Conservation (phyloP, 2,797 vertebrate species). For the Schizothorax lantsangensis region DNA sequence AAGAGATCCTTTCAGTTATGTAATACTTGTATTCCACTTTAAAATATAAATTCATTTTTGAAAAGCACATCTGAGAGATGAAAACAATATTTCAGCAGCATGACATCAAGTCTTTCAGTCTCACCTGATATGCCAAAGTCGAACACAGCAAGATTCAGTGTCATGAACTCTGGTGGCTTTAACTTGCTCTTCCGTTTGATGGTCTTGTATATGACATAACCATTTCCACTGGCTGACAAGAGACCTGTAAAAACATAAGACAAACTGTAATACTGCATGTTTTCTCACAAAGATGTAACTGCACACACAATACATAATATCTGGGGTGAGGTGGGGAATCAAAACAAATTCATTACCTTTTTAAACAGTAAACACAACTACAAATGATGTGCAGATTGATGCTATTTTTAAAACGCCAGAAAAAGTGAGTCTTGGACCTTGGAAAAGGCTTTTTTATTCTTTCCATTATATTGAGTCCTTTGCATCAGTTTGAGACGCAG, state of each 20-base stretch:
- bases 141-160: conserved; percentile 90
- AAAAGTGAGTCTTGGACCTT: not conserved
- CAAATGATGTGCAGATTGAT: not conserved
- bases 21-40: not conserved
- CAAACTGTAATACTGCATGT: not conserved
- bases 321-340: not conserved
- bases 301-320: not conserved
- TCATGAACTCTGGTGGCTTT: conserved; percentile 94
- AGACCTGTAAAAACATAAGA: conserved; percentile 77
- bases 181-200: conserved; percentile 89
- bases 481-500: not conserved
- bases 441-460: not conserved
- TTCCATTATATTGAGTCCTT: not conserved
- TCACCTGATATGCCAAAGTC: conserved; percentile 97
- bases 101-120: conserved; percentile 70
- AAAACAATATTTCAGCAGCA: not conserved
- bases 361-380: not conserved
- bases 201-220: conserved; percentile 91
- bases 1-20: not conserved
- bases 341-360: not conserved
- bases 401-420: not conserved
- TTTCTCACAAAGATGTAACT: not conserved
- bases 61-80: not conserved
- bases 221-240: conserved; percentile 89
- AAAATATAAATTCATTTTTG: not conserved